Percentiles rank a stretch among this genome's conserved stretches.
These are phyloP conservation scores for Calyptomena viridis DNA, from an alignment of 2,113 vertebrate genomes.

Conservation along the genomic window DNA sequence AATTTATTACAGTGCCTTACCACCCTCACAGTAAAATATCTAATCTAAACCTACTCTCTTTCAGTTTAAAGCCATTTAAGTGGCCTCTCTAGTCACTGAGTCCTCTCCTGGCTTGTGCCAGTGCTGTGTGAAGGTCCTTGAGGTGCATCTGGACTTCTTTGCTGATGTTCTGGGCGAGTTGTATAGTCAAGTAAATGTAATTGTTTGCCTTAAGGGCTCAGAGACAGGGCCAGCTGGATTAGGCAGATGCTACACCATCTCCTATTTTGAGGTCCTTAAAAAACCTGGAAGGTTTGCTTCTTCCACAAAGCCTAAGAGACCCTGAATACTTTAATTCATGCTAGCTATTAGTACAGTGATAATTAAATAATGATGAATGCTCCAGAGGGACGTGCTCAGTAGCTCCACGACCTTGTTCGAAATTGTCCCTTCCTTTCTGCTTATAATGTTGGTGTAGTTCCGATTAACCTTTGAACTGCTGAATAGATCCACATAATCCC, in stretches of 20 bases:
- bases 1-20: neutral
- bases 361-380: conserved; percentile 28
- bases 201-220: neutral
- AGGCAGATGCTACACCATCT: neutral
- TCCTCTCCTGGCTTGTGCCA: neutral
- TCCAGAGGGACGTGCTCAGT: neutral
- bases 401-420: neutral
- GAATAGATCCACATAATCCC: neutral
- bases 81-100: neutral
- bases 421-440: neutral
- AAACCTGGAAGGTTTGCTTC: neutral
- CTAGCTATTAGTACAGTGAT: neutral
- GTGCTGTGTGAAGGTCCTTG: neutral
- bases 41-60: neutral
- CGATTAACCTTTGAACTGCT: conserved; percentile 12
- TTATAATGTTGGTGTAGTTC: neutral
- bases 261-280: neutral
- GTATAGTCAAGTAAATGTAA: neutral
- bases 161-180: neutral
- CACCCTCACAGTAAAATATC: neutral
- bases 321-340: neutral
- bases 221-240: neutral
- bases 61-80: neutral
- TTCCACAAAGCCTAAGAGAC: neutral
- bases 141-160: neutral